phyloP scores from a whole-genome alignment of 2,888 invertebrate species.

The Xestobium rufovillosum region DNA sequence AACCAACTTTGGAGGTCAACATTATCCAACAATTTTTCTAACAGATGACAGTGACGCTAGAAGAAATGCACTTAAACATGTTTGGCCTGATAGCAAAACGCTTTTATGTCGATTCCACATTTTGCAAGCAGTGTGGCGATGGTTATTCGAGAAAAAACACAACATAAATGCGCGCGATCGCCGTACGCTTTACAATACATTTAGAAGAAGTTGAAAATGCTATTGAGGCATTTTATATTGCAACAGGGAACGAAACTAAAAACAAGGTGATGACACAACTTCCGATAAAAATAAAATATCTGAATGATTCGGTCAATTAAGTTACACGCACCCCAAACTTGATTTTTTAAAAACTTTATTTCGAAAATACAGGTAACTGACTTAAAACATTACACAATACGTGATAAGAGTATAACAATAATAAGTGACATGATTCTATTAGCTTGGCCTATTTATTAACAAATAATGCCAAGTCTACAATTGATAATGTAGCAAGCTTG shows the following conservation, averaged over 20 bases:
- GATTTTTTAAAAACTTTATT: no score
- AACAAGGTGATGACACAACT: no score
- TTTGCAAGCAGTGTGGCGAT: background rate
- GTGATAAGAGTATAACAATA: no score
- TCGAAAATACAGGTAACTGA: no score
- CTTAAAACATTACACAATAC: no score
- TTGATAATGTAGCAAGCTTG: no score
- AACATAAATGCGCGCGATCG: background rate
- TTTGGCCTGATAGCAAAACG: background rate
- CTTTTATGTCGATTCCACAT: slow-evolving; percentile 1
- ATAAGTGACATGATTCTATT: no score
- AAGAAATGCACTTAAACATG: slow-evolving; percentile 1
- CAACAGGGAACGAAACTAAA: slow-evolving; percentile 6
- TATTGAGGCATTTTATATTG: slow-evolving; percentile 7
- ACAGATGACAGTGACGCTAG: slow-evolving; percentile 1
- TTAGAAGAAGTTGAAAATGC: slow-evolving; percentile 5
- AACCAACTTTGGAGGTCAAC: background rate
- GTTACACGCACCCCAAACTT: no score
- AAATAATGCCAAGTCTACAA: no score
- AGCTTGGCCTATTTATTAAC: no score
- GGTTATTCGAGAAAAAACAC: background rate
- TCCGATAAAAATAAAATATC: no score
- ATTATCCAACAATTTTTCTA: background rate
- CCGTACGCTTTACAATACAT: background rate
- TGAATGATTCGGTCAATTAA: no score